Base-by-base conservation (phyloP, 1,140 invertebrate species). In the Gonioctena quinquepunctata region DNA sequence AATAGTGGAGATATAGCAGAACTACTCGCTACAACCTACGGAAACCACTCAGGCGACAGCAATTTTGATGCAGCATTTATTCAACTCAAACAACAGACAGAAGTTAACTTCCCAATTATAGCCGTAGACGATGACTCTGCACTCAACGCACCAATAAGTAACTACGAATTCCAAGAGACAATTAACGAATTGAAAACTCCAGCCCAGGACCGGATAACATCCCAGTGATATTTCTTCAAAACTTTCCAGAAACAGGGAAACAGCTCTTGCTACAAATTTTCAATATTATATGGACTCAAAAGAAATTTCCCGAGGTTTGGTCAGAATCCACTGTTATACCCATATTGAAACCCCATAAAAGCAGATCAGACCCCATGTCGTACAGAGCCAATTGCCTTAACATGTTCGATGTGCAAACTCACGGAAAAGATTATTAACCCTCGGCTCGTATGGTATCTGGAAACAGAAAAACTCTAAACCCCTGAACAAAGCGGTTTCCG, bases 351-450 rank as follows among this genome's bases (percentile, higher is more conserved):
- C 25, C 19, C 25, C 28, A 66, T 8, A 70, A 66, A 33, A 8
- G 50, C 8, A 22, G 27, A 23, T 6, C 21, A 11, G 42, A 59
- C 57, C 26, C 54, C 13, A 42, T 42, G 4, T 65, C 61, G 4
- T 70, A 65, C 26, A 56, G 69, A 18, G 52, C 62, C 21, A n/a
- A 65, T 70, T n/a, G 27, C 54, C 19, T 56, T 70, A 13, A 66
- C 69, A 11, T 66, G 63, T 18, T n/a, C 56, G 22, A 66, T 66
- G 63, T 23, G 69, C 25, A 70, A 62, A 66, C 23, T 70, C 3
- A 13, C 66, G 26, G 69, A 70, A 52, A 59, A 48, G 50, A 70
- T 70, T 11, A 23, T 70, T 8, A 66, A 70, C 33, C 13, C 48
- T 23, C 26, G 69, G 18, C 54, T 70, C 6, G 19, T 23, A 18